Evolutionary conservation across 2,113 vertebrate genomes (phyloP).

Genomic region (Brachyhypopomus occidentalis): DNA sequence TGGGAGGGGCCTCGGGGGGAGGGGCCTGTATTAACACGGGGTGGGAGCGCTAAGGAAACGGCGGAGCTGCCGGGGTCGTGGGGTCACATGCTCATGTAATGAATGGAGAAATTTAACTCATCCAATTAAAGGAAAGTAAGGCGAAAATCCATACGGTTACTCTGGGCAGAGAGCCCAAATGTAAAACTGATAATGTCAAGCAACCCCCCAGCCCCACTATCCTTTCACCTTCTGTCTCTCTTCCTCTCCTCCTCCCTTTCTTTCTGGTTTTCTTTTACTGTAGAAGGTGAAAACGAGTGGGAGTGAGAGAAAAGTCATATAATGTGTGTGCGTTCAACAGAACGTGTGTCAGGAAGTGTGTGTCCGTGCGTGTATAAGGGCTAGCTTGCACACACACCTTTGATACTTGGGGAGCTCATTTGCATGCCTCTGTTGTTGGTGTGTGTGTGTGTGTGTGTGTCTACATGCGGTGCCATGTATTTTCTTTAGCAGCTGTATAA

Average conservation of each 20-base stretch:
- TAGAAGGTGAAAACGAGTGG: background rate
- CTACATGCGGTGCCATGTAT: background rate
- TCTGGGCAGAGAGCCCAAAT: constrained; percentile 77
- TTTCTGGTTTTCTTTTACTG: background rate
- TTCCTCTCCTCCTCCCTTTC: background rate
- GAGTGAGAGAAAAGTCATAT: background rate
- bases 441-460: constrained; percentile 3
- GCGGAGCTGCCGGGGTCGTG: constrained; percentile 70
- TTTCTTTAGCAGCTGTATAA: constrained; percentile 47
- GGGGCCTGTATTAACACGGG: constrained; percentile 72
- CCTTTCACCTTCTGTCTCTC: background rate
- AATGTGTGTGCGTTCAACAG: constrained; percentile 7
- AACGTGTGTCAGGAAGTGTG: constrained; percentile 15
- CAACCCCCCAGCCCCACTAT: constrained; percentile 47
- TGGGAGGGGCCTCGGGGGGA: constrained; percentile 47
- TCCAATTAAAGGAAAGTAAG: constrained; percentile 78
- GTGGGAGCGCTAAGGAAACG: constrained; percentile 78
- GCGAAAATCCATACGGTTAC: constrained; percentile 79
- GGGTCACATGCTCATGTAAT: constrained; percentile 78
- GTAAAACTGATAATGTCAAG: constrained; percentile 82
- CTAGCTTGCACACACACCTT: constrained; percentile 31
- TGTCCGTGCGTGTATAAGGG: constrained; percentile 59
- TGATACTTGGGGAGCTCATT: constrained; percentile 11
- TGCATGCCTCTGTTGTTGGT: background rate
- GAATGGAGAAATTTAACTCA: constrained; percentile 82